Base-by-base conservation (phyloP, 2,113 vertebrate genomes). In the Smithornis capensis region DNA sequence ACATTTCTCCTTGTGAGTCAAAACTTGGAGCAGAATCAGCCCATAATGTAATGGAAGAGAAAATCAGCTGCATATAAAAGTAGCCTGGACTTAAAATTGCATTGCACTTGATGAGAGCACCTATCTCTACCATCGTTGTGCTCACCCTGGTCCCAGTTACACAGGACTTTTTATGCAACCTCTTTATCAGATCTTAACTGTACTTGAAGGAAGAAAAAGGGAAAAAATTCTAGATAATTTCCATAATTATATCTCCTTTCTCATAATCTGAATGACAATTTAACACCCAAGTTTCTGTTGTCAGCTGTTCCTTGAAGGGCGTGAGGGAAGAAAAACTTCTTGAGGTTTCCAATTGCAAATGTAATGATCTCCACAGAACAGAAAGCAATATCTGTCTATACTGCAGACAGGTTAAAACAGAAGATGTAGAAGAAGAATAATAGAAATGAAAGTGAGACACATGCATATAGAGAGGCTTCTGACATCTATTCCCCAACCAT, bases 261-360 rank as follows among this genome's bases (percentile, higher is more conserved):
- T 52, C 79, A 44, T 83, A 80, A 83, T 77, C 63, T 59, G 89
- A 93, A 77, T 88, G 93, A 94, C 77, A 93, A 33, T 56, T 37
- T 94, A 80, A 92, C 76, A 91, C 75, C 55, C 69, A 95, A 91
- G 86, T 71, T 96, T 94, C 90, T 97, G 56, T 91, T 92, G 91
- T 95, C 94, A 93, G 69, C 49, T 94, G 27, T 74, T 84, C 60
- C 73, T 87, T 23, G 3, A 33, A 74, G 50, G 29, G 28, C 47
- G 65, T 68, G 35, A 90, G 21, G 37, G 33, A 93, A 94, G 69
- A 91, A 94, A 93, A 95, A 95, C 55, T 88, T 94, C 9, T 31
- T 40, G 75, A 96, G 75, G 65, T 95, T 97, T 97, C 85, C 97
- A 97, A 94, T 97, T 97, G 97, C 88, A 95, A 92, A 91, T 90